These are phyloP conservation scores for Amphiprion ocellaris DNA, from an alignment of 2,113 vertebrate genomes.

Conservation along the genomic window DNA sequence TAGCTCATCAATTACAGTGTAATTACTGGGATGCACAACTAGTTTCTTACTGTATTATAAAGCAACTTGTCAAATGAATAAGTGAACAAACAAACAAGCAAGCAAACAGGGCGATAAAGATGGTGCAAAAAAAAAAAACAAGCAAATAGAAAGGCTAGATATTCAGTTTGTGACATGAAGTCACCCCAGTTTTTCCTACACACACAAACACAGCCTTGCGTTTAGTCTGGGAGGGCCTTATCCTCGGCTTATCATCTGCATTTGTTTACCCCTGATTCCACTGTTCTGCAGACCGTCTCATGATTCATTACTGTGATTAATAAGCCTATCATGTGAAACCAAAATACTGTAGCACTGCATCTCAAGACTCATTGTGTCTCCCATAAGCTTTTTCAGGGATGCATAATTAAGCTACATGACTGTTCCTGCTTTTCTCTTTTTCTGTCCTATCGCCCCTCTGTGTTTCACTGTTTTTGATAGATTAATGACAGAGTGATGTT, in stretches of 20 bases:
- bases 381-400: conserved; percentile 57
- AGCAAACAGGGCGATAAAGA: conserved; percentile 51
- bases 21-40: conserved; percentile 75
- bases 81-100: conserved; percentile 67
- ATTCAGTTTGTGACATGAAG: conserved; percentile 20
- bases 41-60: conserved; percentile 75
- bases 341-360: conserved; percentile 67
- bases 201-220: neutral
- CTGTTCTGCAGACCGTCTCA: conserved; percentile 65
- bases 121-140: conserved; percentile 35
- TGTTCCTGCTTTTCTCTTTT: conserved; percentile 12
- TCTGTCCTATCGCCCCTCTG: conserved; percentile 1
- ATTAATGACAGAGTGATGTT: conserved; percentile 73
- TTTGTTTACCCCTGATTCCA: conserved; percentile 75
- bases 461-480: conserved; percentile 62
- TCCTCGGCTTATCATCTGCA: conserved; percentile 57
- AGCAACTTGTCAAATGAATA: conserved; percentile 69
- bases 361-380: conserved; percentile 69
- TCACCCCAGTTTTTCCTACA: neutral
- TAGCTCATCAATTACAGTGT: conserved; percentile 81
- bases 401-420: conserved; percentile 67
- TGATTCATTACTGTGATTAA: conserved; percentile 84
- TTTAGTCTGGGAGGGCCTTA: conserved; percentile 38
- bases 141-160: conserved; percentile 41
- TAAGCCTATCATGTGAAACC: conserved; percentile 76